These are phyloP conservation scores for Ciconia nigra DNA, from an alignment of 2,797 vertebrate genomes.

Conservation along the genomic window DNA sequence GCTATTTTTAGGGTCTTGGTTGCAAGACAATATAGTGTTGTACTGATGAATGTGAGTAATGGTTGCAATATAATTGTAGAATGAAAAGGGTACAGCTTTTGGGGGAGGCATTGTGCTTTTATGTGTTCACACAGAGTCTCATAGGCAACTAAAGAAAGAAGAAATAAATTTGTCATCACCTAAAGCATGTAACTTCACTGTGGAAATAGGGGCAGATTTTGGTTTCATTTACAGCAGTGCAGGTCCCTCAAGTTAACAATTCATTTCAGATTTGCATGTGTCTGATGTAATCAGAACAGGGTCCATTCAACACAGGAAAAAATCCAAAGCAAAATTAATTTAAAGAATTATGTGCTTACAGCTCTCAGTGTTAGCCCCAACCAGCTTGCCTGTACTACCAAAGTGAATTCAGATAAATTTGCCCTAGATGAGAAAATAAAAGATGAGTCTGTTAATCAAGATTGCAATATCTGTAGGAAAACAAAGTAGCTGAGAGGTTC, in stretches of 20 bases:
- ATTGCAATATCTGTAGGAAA: slow-evolving; percentile 37
- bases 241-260: background rate
- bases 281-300: background rate
- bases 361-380: slow-evolving; percentile 75
- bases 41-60: background rate
- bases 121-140: background rate
- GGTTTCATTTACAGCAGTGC: background rate
- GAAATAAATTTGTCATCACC: background rate
- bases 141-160: background rate
- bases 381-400: slow-evolving; percentile 75
- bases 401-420: slow-evolving; percentile 83
- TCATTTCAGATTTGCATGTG: background rate
- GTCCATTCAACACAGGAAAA: background rate
- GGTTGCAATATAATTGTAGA: background rate
- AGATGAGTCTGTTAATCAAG: slow-evolving; percentile 35
- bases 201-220: background rate
- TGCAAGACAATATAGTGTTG: background rate
- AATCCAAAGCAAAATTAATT: background rate
- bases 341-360: slow-evolving; percentile 50
- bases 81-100: background rate
- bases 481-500: slow-evolving; percentile 17
- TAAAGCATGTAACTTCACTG: background rate
- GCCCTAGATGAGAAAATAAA: slow-evolving; percentile 67
- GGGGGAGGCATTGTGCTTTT: background rate
- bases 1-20: slow-evolving; percentile 44